A percentile compares a stretch with the other conserved stretches of the same genome.
These are phyloP conservation scores for Geodia barretti DNA, from an alignment of 37 sponge, comb jelly and placozoan genomes.

Conservation along the genomic window DNA sequence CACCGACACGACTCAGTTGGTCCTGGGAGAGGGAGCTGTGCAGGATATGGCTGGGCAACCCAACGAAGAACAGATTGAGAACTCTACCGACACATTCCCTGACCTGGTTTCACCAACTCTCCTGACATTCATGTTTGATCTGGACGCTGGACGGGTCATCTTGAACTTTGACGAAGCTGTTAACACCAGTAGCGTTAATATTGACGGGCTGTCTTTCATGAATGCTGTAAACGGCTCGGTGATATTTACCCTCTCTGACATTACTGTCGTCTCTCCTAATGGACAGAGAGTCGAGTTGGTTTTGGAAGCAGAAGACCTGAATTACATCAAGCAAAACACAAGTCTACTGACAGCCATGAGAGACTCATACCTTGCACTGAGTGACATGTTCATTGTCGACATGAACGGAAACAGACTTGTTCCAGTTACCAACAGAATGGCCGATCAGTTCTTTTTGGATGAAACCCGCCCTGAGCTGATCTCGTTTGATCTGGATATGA, in stretches of 20 bases:
- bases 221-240: slow-evolving; percentile 44
- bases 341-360: slow-evolving; percentile 62
- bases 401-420: slow-evolving; percentile 72
- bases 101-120: slow-evolving; percentile 64
- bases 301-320: slow-evolving; percentile 67
- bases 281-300: slow-evolving; percentile 53
- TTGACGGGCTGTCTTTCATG: slow-evolving; percentile 55
- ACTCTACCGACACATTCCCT: slow-evolving; percentile 22
- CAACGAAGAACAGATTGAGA: slow-evolving; percentile 34
- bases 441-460: slow-evolving; percentile 55
- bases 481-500: slow-evolving; percentile 76
- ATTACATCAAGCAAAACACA: slow-evolving; percentile 79
- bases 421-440: slow-evolving; percentile 28
- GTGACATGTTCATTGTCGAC: slow-evolving; percentile 58
- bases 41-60: slow-evolving; percentile 65
- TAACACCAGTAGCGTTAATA: slow-evolving; percentile 53
- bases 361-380: slow-evolving; percentile 59
- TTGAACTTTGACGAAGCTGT: slow-evolving; percentile 80
- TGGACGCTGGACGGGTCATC: slow-evolving; percentile 54
- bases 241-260: slow-evolving; percentile 33
- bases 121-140: slow-evolving; percentile 65
- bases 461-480: slow-evolving; percentile 65
- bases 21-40: slow-evolving; percentile 34
- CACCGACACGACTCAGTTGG: slow-evolving; percentile 44
- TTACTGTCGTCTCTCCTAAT: slow-evolving; percentile 69